Conservation (phyloP, 2,113 vertebrate genomes). For the Dryoscopus gambensis region DNA sequence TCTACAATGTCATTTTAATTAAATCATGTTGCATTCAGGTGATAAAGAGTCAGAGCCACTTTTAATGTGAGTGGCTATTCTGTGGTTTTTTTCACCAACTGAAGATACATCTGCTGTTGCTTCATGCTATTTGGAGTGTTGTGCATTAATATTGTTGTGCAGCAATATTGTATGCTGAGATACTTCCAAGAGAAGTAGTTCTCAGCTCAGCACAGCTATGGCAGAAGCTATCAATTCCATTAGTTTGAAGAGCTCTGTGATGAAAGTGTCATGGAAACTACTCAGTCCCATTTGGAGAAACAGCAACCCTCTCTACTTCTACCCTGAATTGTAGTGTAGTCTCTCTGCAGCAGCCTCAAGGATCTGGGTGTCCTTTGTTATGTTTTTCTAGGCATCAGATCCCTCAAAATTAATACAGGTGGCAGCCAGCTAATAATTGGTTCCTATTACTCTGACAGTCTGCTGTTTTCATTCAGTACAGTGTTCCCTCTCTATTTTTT, state of each 20-base stretch:
- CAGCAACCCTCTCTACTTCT: not conserved
- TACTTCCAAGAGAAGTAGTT: not conserved
- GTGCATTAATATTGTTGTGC: not conserved
- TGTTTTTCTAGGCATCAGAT: not conserved
- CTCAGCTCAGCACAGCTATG: not conserved
- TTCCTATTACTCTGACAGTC: not conserved
- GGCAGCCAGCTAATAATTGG: not conserved
- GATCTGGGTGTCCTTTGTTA: not conserved
- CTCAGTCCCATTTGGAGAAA: not conserved
- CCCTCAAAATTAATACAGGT: not conserved
- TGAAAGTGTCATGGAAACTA: not conserved
- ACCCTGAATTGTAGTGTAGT: not conserved
- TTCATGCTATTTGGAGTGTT: not conserved
- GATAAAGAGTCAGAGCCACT: not conserved
- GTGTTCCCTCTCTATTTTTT: not conserved
- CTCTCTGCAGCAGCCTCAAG: not conserved
- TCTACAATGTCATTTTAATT: not conserved
- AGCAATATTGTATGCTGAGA: not conserved
- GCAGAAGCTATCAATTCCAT: not conserved
- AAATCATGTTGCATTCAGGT: not conserved
- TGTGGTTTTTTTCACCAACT: rapidly evolving
- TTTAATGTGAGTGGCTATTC: not conserved
- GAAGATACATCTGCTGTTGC: not conserved
- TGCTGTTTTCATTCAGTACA: not conserved
- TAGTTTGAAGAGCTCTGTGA: slow-evolving; percentile 1